A percentile compares a stretch with the other conserved stretches of the same genome.
Evolutionary conservation across 2,888 invertebrate species (phyloP).

Genomic region (Drosophila prolongata): DNA sequence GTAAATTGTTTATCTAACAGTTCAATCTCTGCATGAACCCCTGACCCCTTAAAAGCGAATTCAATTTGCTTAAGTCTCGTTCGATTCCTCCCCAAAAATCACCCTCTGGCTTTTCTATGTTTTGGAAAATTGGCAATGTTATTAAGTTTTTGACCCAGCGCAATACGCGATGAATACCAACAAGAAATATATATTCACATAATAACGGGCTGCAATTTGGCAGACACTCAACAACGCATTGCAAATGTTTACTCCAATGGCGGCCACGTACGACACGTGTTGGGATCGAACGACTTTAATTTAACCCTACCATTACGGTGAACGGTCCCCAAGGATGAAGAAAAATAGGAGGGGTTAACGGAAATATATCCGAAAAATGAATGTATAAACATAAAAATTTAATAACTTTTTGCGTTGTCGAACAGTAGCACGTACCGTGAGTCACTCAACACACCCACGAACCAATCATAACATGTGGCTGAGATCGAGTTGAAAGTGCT

Average conservation of each 20-base stretch:
- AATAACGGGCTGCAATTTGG: slow-evolving; percentile 51
- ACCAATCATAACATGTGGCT: slow-evolving; percentile 81
- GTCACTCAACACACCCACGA: slow-evolving; percentile 50
- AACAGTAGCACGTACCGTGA: slow-evolving; percentile 76
- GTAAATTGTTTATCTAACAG: slow-evolving; percentile 1
- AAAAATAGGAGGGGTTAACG: slow-evolving; percentile 10
- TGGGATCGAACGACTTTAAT: slow-evolving; percentile 28
- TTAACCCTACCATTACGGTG: slow-evolving; percentile 33
- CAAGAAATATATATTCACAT: slow-evolving; percentile 20
- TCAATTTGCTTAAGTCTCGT: slow-evolving; percentile 28
- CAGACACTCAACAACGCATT: slow-evolving; percentile 67
- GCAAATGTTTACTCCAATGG: slow-evolving; percentile 70
- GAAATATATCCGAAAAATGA: slow-evolving; percentile 12
- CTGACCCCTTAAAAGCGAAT: slow-evolving; percentile 22
- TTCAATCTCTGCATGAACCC: slow-evolving; percentile 2
- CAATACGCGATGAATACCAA: slow-evolving; percentile 26
- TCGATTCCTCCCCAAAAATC: slow-evolving; percentile 17
- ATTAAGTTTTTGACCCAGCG: slow-evolving; percentile 55
- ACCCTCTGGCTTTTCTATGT: slow-evolving; percentile 17
- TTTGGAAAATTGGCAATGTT: slow-evolving; percentile 51
- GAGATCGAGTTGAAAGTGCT: slow-evolving; percentile 58
- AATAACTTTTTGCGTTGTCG: slow-evolving; percentile 65
- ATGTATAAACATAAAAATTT: slow-evolving; percentile 64
- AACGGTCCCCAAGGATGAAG: slow-evolving; percentile 30
- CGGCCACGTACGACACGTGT: slow-evolving; percentile 68